Conservation (phyloP, 2,113 vertebrate genomes). For the Malurus elegans region DNA sequence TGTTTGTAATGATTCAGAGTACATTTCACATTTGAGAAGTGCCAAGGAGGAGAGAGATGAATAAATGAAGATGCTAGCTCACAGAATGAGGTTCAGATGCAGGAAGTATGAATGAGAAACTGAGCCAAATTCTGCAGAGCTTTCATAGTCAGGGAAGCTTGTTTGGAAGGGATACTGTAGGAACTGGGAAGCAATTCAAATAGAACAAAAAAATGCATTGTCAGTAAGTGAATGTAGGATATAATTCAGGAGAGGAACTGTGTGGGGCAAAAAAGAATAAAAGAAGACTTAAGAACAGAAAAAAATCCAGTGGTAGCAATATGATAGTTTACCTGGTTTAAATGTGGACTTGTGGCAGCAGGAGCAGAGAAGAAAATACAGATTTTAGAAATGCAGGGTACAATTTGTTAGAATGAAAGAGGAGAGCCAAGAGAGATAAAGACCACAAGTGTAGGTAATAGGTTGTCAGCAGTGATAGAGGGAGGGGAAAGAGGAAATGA, state of each 20-base stretch:
- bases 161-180: constrained; percentile 32
- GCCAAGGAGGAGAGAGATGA: neutral
- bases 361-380: neutral
- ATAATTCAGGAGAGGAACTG: neutral
- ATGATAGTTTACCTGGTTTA: neutral
- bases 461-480: neutral
- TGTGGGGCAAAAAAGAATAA: neutral
- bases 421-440: neutral
- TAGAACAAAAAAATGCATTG: constrained; percentile 34
- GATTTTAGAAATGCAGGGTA: neutral
- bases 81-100: constrained; percentile 47
- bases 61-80: constrained; percentile 26
- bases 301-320: neutral
- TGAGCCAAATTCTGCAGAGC: constrained; percentile 35
- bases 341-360: neutral
- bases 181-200: constrained; percentile 39
- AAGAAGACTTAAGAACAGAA: neutral
- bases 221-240: constrained; percentile 11
- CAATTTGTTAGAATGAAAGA: neutral
- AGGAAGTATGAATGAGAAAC: constrained; percentile 42
- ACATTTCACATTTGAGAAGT: constrained; percentile 15
- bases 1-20: constrained; percentile 15
- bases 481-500: neutral
- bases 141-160: neutral
- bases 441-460: neutral